Evolutionary conservation across 2,113 vertebrate genomes (phyloP), one percentile per base, ranked within the genome.

Genomic region (Dinomys branickii): DNA sequence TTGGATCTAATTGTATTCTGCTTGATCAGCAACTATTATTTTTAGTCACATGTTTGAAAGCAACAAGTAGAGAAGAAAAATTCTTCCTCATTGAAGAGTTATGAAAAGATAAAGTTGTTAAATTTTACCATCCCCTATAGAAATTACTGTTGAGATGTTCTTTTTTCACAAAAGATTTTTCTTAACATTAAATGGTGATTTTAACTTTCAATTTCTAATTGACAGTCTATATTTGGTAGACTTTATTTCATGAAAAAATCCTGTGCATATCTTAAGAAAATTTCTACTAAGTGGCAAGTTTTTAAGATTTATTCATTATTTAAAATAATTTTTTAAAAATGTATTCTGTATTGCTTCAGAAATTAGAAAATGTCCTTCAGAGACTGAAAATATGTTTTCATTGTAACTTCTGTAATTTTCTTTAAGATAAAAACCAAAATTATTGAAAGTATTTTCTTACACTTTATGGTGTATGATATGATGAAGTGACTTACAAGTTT

Each of bases 21-120:
- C 1, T 11, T 85, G 58, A 71, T 95, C 89, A 95, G 1, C 0
- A 9, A 13, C 35, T 69, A 47, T 44, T 80, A 47, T 89, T 90
- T 47, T 90, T 92, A 65, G 10, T 13, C 80, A 90, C 0, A 2
- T 67, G 77, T 92, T 97, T 41, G 96, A 97, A n/a, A 92, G 8
- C 0, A 90, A 52, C 35, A 71, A 83, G 54, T 83, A 30, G 35
- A 95, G 28, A 47, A 47, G 47, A 16, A 81, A 95, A 97, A 63
- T 50, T 0, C 22, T 94, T 97, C 14, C 35, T 92, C 71, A 0
- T 41, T 41, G 38, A 50, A 85, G 24, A 67, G 14, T 77, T 78
- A 16, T 1, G 89, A 89, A 97, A 96, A 0, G 22, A 22, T 88
- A 3, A 59, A 84, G 67, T 69, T 95, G 69, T 38, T 85, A 90